Conservation (phyloP, 2,113 vertebrate genomes). For the Gasterosteus aculeatus region DNA sequence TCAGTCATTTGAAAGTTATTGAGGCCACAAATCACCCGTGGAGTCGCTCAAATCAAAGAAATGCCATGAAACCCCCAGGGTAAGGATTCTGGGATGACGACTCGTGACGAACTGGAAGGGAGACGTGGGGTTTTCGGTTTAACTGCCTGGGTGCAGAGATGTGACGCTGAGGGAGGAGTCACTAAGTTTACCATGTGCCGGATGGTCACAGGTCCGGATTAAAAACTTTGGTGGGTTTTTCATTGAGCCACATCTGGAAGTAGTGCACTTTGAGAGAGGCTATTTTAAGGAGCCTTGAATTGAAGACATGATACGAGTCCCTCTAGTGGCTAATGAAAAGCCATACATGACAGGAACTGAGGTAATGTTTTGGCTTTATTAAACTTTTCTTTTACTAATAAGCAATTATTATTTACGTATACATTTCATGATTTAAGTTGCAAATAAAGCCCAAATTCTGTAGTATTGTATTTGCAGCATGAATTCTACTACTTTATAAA, state of each 20-base stretch:
- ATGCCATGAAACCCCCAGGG: neutral
- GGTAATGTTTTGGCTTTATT: neutral
- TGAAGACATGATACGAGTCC: neutral
- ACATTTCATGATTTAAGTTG: neutral
- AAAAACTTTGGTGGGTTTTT: neutral
- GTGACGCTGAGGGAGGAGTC: neutral
- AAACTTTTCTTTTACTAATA: neutral
- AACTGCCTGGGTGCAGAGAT: neutral
- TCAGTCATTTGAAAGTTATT: slow-evolving; percentile 22
- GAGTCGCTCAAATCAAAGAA: neutral
- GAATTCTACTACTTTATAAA: neutral
- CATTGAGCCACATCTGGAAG: neutral
- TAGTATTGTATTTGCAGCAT: neutral
- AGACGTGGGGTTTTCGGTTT: neutral
- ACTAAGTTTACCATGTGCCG: neutral
- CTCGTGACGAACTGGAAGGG: neutral
- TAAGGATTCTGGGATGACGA: neutral
- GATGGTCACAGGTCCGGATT: neutral
- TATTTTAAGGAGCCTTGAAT: neutral
- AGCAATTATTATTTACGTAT: neutral
- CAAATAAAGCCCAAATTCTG: too few species aligned
- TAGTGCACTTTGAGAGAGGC: neutral
- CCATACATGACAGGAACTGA: neutral
- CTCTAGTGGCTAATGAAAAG: neutral
- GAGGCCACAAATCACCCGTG: slow-evolving; percentile 3